Percentiles rank a stretch among this genome's conserved stretches.
Conservation (phyloP, 2,888 invertebrate genomes). For the Ptilodon capucinus region DNA sequence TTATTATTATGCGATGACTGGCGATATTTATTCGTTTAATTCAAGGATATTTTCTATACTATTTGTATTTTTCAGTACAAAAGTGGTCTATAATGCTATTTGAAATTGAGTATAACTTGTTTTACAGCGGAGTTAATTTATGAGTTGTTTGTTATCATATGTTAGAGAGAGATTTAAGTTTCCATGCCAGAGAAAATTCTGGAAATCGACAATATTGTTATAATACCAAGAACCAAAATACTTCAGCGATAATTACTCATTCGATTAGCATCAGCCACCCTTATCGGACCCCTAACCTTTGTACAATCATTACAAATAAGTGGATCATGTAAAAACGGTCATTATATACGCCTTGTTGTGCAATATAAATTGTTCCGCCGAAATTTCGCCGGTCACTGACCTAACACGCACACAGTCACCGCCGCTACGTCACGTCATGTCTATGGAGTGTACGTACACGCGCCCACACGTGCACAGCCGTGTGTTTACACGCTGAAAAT, state of each 20-base stretch:
- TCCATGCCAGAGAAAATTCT: too few species aligned
- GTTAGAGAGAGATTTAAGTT: too few species aligned
- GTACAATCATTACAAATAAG: neutral
- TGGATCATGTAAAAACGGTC: conserved; percentile 11
- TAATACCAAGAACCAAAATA: neutral
- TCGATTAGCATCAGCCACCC: neutral
- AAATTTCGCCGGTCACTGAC: conserved; percentile 55
- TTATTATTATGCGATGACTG: too few species aligned
- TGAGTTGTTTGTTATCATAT: too few species aligned
- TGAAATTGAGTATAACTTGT: too few species aligned
- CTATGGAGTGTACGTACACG: conserved; percentile 36
- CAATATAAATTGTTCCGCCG: conserved; percentile 49
- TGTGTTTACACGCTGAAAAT: conserved; percentile 32
- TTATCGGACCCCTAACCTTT: neutral
- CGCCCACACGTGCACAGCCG: conserved; percentile 29
- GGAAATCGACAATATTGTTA: too few species aligned
- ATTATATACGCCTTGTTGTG: conserved; percentile 39
- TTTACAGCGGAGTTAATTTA: too few species aligned
- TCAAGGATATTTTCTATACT: neutral
- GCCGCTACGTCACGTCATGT: conserved; percentile 42
- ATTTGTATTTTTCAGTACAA: neutral
- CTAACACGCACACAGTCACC: conserved; percentile 40
- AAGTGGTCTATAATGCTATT: too few species aligned
- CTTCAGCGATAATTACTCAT: neutral
- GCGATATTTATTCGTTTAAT: too few species aligned